These are phyloP conservation scores for Diuraphis noxia DNA, from an alignment of 1,140 invertebrate species.

Conservation along the genomic window DNA sequence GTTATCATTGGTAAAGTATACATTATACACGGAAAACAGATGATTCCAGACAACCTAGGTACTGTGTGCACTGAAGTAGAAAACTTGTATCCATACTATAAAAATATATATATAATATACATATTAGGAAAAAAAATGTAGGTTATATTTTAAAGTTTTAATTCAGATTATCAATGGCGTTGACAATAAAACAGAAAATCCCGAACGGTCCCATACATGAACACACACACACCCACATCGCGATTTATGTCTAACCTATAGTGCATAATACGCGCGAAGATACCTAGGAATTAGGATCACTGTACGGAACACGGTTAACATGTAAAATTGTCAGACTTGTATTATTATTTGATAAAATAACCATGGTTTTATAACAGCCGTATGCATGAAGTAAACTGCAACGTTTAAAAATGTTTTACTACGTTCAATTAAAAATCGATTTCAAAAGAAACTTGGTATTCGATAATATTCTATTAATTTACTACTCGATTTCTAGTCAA, in stretches of 20 bases:
- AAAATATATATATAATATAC: neutral
- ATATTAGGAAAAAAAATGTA: neutral
- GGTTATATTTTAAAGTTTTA: neutral
- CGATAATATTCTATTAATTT: neutral
- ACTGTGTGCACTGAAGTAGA: neutral
- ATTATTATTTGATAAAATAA: too few relatives aligned
- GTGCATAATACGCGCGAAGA: neutral
- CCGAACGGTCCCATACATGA: neutral
- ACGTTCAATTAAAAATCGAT: neutral
- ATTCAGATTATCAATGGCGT: neutral
- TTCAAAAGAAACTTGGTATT: neutral
- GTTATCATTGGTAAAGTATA: neutral
- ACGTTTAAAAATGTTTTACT: neutral
- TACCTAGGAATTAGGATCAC: too few relatives aligned
- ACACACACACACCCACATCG: neutral
- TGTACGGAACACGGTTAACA: too few relatives aligned
- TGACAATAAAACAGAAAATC: neutral
- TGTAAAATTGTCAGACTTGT: too few relatives aligned
- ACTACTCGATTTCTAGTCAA: neutral
- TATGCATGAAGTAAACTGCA: neutral
- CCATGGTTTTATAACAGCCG: neutral
- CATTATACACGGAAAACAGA: neutral
- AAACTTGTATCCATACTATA: neutral
- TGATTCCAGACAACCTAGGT: neutral
- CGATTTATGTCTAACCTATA: neutral